A percentile compares a stretch with the other conserved stretches of the same genome.
These are phyloP conservation scores for Pelosia muscerda DNA, from an alignment of 2,888 invertebrate genomes.

Conservation along the genomic window DNA sequence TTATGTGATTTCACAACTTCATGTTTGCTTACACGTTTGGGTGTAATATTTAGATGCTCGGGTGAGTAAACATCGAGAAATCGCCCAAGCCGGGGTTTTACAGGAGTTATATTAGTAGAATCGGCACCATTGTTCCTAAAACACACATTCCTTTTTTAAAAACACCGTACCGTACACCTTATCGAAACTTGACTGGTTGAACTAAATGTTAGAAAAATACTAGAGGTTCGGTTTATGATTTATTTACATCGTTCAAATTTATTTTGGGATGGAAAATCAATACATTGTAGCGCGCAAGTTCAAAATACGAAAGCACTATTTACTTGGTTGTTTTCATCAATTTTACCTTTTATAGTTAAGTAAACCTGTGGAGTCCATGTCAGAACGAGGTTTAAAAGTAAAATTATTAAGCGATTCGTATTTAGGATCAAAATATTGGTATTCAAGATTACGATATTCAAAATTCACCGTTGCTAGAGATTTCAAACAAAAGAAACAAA, in stretches of 20 bases:
- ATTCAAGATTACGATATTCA: conserved; percentile 30
- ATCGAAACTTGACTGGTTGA: conserved; percentile 28
- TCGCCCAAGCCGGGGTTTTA: conserved; percentile 75
- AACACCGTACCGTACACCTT: conserved; percentile 38
- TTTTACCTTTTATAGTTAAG: conserved; percentile 66
- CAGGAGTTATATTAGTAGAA: conserved; percentile 68
- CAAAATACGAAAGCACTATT: conserved; percentile 58
- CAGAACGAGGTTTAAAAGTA: neutral
- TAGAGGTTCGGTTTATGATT: conserved; percentile 77
- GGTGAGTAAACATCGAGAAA: conserved; percentile 83
- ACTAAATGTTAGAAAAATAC: conserved; percentile 62
- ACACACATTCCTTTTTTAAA: conserved; percentile 48
- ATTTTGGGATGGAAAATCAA: conserved; percentile 85
- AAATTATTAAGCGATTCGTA: neutral
- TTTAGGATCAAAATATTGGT: neutral
- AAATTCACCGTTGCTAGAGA: conserved; percentile 56
- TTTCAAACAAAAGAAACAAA: conserved; percentile 54
- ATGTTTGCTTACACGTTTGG: conserved; percentile 73
- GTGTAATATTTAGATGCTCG: conserved; percentile 81
- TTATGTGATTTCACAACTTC: conserved; percentile 8
- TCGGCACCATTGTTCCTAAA: conserved; percentile 61
- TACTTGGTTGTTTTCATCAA: conserved; percentile 33
- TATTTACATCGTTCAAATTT: conserved; percentile 84
- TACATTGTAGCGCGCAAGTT: conserved; percentile 84
- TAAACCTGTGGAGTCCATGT: conserved; percentile 64